Conservation (phyloP, 2,888 invertebrate genomes). For the Slavum lentiscoides region DNA sequence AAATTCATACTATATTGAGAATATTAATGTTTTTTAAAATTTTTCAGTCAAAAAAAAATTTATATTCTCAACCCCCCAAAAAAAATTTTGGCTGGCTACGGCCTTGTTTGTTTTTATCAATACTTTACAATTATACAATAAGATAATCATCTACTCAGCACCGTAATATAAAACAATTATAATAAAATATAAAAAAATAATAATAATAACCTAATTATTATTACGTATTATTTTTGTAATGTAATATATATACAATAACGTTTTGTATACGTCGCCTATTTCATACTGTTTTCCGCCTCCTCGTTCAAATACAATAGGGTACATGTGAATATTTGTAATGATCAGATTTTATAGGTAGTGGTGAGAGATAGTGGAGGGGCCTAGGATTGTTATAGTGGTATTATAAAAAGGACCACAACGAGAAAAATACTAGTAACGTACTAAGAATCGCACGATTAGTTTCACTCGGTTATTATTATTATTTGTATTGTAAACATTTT, state of each 20-base stretch:
- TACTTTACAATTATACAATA: background rate
- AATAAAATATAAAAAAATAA: background rate
- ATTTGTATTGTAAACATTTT: background rate
- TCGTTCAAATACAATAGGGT: constrained; percentile 15
- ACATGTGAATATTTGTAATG: constrained; percentile 13
- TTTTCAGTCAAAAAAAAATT: too few species aligned
- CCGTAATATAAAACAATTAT: constrained; percentile 7
- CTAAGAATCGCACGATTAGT: constrained; percentile 4
- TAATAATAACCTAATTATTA: background rate
- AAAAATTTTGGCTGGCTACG: too few species aligned
- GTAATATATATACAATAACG: background rate
- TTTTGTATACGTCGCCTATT: background rate
- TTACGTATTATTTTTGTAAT: background rate
- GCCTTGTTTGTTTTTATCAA: background rate
- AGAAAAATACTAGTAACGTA: constrained; percentile 10
- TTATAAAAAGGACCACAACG: constrained; percentile 28
- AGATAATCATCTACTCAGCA: background rate
- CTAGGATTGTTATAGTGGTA: constrained; percentile 23
- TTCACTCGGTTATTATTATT: constrained; percentile 8
- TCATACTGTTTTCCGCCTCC: constrained; percentile 24
- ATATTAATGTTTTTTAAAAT: too few species aligned
- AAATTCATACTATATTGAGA: too few species aligned
- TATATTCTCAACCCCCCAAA: too few species aligned
- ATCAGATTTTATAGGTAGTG: constrained; percentile 1
- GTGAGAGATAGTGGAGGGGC: constrained; percentile 12